Percentiles rank a stretch among this genome's conserved stretches.
phyloP scores from a whole-genome alignment of 2,888 invertebrate genomes.

The Rutpela maculata region DNA sequence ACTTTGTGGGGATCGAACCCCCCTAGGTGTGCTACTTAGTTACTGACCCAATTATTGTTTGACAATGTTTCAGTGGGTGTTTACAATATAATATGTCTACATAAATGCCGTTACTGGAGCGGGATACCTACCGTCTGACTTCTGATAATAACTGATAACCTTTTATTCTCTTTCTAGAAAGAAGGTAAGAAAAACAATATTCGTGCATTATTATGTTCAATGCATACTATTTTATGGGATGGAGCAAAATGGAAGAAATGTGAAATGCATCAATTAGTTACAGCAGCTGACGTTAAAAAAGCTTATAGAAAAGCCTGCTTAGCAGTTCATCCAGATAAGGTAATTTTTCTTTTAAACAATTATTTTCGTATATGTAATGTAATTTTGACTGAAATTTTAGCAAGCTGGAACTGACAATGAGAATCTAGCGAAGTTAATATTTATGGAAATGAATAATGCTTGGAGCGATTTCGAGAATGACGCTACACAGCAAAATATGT shows the following conservation, averaged over 20 bases:
- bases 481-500: constrained; percentile 83
- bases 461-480: constrained; percentile 98
- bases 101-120: no score
- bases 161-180: constrained; percentile 76
- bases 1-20: no score
- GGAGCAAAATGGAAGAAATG: constrained; percentile 94
- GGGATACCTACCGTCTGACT: no score
- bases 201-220: constrained; percentile 93
- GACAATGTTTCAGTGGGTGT: no score
- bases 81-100: no score
- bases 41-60: no score
- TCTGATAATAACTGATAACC: no score
- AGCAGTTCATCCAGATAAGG: constrained; percentile 99
- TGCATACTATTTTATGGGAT: constrained; percentile 95
- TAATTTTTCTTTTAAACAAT: constrained; percentile 69
- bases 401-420: constrained; percentile 95
- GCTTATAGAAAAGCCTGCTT: constrained; percentile 96
- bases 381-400: constrained; percentile 74
- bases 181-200: constrained; percentile 98
- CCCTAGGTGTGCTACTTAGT: no score
- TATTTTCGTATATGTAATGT: constrained; percentile 15
- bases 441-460: constrained; percentile 99
- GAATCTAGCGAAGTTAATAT: constrained; percentile 95
- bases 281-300: constrained; percentile 95
- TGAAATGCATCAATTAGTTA: constrained; percentile 96